phyloP scores from a whole-genome alignment of 2,888 invertebrate species.

The Nymphalis c-album region DNA sequence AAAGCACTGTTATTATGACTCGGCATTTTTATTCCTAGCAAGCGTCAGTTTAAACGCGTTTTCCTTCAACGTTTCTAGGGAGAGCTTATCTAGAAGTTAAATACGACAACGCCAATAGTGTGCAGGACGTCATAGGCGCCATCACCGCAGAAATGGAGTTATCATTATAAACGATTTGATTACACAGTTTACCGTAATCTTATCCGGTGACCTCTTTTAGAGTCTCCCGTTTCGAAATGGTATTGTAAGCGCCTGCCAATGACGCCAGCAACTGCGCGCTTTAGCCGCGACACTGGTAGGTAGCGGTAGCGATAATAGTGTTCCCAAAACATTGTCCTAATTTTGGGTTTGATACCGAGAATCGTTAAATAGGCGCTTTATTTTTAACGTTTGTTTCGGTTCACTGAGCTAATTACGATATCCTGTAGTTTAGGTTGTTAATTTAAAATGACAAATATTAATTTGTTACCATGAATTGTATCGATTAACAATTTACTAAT shows the following conservation, averaged over 20 bases:
- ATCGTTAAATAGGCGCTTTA: slow-evolving; percentile 29
- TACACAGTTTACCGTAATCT: slow-evolving; percentile 80
- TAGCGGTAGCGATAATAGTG: slow-evolving; percentile 35
- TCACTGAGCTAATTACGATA: slow-evolving; percentile 26
- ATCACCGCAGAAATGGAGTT: slow-evolving; percentile 73
- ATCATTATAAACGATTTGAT: slow-evolving; percentile 80
- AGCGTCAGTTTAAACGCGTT: neutral
- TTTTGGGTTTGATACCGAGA: slow-evolving; percentile 38
- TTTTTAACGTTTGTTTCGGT: slow-evolving; percentile 24
- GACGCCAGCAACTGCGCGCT: slow-evolving; percentile 36
- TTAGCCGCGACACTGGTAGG: slow-evolving; percentile 25
- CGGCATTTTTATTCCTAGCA: slow-evolving; percentile 8
- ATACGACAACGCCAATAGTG: neutral
- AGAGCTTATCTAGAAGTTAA: slow-evolving; percentile 21
- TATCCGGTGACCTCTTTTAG: slow-evolving; percentile 80
- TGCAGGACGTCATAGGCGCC: slow-evolving; percentile 64
- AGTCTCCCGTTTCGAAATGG: slow-evolving; percentile 79
- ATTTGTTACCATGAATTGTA: neutral
- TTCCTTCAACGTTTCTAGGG: neutral
- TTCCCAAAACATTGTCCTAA: slow-evolving; percentile 42
- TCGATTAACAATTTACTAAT: neutral
- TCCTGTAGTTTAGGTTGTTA: slow-evolving; percentile 11
- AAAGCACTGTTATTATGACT: slow-evolving; percentile 15
- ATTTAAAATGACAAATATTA: neutral
- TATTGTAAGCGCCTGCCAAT: slow-evolving; percentile 52